Evolutionary conservation across 2,113 vertebrate genomes (phyloP), one percentile per base, ranked within the genome.

Genomic region (Anolis carolinensis): DNA sequence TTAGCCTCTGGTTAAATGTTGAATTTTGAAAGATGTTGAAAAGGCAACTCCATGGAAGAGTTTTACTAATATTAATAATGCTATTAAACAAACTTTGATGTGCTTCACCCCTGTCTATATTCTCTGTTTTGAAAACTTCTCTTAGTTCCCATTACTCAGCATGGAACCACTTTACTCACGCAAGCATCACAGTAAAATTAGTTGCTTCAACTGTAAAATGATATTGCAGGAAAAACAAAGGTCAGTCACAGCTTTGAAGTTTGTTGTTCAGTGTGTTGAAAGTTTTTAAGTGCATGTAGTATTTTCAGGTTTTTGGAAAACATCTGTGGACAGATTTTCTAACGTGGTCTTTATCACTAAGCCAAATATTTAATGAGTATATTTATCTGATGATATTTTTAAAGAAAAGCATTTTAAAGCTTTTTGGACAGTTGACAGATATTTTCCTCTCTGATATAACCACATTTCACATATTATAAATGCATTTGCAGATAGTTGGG

Each of bases 181-280:
- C 89, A 86, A 89, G 63, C 82, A 82, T 86, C 79, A 70, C 85
- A 80, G 81, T 86, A 91, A 92, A 91, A 86, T 10, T 91, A 78
- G 74, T 78, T 90, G 86, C 11, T 90, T 91, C 82, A 90, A 87
- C 71, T 90, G 59, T 90, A 87, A 88, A 92, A 92, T 92, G 85
- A 88, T n/a, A 83, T 86, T 82, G 80, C 83, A 30, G n/a, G 63
- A 89, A 90, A 88, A 90, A 90, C 48, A 0, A 34, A 84, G 82
- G 76, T 90, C 48, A 84, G 39, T 67, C 88, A 27, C 1, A 1
- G 34, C 84, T 92, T 92, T 93, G 89, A 92, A 89, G 68, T 92
- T 72, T 73, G 2, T 87, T 91, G n/a, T 68, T 79, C 79, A 78
- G 76, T 39, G 23, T 84, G 48, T 79, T 93, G n/a, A 16, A 90